Evolutionary conservation across 1,140 invertebrate genomes (phyloP).

Genomic region (Drosophila takahashii): DNA sequence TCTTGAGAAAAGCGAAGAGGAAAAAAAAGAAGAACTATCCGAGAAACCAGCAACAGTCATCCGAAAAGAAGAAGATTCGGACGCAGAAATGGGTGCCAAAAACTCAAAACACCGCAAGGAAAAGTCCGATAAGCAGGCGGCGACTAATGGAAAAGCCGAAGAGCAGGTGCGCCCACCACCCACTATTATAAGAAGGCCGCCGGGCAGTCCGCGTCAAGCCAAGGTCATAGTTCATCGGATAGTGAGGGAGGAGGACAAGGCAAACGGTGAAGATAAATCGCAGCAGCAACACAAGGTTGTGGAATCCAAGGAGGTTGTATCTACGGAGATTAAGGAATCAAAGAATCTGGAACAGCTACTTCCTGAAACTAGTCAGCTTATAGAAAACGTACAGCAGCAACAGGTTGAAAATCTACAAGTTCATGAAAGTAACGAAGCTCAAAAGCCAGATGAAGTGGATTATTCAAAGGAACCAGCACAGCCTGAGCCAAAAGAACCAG

Average conservation of each 20-base stretch:
- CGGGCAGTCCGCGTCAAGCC: slow-evolving; percentile 64
- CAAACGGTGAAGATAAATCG: neutral
- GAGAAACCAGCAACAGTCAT: slow-evolving; percentile 14
- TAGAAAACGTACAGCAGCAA: slow-evolving; percentile 1
- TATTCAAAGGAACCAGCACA: neutral
- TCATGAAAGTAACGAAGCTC: neutral
- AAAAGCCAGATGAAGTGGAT: slow-evolving; percentile 6
- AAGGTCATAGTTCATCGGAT: slow-evolving; percentile 81
- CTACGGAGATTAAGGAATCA: neutral
- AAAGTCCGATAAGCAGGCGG: slow-evolving; percentile 24
- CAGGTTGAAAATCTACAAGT: neutral
- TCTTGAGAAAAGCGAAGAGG: slow-evolving; percentile 1
- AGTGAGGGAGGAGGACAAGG: slow-evolving; percentile 38
- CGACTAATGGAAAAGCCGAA: slow-evolving; percentile 10
- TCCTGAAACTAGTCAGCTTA: neutral
- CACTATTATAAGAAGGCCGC: slow-evolving; percentile 29
- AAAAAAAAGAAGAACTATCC: neutral
- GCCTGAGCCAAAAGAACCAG: slow-evolving; percentile 1
- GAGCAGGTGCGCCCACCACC: slow-evolving; percentile 21
- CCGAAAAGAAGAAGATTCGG: slow-evolving; percentile 15
- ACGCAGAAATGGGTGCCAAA: slow-evolving; percentile 62
- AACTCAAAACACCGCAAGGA: slow-evolving; percentile 58
- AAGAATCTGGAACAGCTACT: neutral
- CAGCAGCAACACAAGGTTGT: neutral
- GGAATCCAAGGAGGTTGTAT: neutral